Evolutionary conservation across 2,888 invertebrate genomes (phyloP).

Genomic region (Sphecodes monilicornis): DNA sequence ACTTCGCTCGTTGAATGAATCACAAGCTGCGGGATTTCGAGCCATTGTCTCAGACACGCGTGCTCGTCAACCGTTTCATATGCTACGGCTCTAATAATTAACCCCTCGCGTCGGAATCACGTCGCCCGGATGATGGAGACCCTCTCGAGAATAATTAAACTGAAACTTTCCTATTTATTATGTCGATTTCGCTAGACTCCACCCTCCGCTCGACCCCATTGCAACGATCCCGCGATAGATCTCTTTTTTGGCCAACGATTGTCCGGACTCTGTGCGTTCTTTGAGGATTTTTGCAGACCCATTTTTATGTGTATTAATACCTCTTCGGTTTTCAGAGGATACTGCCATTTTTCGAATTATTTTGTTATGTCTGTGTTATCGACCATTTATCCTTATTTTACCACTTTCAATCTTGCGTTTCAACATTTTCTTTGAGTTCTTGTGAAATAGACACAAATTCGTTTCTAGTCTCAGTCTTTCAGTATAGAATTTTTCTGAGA

Average conservation of each 20-base stretch:
- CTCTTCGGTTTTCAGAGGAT: not conserved
- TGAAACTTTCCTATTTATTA: slow-evolving; percentile 10
- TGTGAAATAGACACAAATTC: too few relatives aligned
- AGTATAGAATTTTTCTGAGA: not conserved
- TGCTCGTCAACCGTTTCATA: slow-evolving; percentile 21
- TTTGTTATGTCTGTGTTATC: too few relatives aligned
- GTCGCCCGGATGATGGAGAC: slow-evolving; percentile 13
- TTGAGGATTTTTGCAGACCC: not conserved
- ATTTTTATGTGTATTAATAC: too few relatives aligned
- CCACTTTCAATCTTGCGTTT: not conserved
- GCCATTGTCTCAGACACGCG: slow-evolving; percentile 19
- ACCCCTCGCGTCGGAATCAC: slow-evolving; percentile 18
- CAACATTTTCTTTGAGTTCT: not conserved
- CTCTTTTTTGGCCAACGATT: not conserved
- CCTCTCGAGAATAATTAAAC: slow-evolving; percentile 17
- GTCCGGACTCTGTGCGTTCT: not conserved
- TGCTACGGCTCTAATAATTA: slow-evolving; percentile 13
- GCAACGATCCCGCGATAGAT: not conserved
- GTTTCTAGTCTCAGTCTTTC: not conserved
- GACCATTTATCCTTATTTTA: too few relatives aligned
- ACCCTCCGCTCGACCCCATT: not conserved
- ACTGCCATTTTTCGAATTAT: too few relatives aligned
- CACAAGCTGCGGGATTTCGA: slow-evolving; percentile 10
- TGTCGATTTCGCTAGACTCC: slow-evolving; percentile 1
- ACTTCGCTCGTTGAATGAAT: slow-evolving; percentile 49